phyloP scores from a whole-genome alignment of 2,797 vertebrate genomes.

The Peromyscus melanophrys region DNA sequence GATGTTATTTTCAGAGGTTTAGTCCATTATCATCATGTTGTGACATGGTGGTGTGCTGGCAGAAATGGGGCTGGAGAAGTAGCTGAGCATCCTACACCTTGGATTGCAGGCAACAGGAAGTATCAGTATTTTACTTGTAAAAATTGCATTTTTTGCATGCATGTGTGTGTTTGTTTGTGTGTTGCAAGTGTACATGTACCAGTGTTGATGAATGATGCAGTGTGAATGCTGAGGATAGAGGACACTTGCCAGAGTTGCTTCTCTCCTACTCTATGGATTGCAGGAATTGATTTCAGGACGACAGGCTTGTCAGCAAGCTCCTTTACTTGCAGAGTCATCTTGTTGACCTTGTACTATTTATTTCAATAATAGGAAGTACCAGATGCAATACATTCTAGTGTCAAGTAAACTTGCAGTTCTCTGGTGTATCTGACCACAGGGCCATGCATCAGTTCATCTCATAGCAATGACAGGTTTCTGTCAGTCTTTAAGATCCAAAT shows the following conservation, averaged over 20 bases:
- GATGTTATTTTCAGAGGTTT: too few species aligned
- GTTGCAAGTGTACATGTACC: too few species aligned
- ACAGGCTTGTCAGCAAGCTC: background rate
- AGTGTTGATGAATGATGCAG: background rate
- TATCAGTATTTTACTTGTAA: too few species aligned
- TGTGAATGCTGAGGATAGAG: background rate
- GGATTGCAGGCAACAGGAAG: too few species aligned
- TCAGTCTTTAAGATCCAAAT: background rate
- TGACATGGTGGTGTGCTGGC: too few species aligned
- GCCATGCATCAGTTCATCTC: background rate
- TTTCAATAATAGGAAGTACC: constrained; percentile 61
- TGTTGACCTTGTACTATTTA: background rate
- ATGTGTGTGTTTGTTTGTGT: background rate
- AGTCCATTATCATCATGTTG: too few species aligned
- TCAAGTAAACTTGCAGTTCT: background rate
- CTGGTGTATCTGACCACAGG: background rate
- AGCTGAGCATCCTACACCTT: too few species aligned
- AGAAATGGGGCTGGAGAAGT: too few species aligned
- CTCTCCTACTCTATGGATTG: background rate
- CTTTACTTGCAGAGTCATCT: background rate
- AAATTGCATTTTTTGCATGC: too few species aligned
- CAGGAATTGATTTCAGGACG: background rate
- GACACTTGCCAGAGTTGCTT: background rate
- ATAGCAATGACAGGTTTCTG: background rate
- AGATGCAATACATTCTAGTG: background rate